Evolutionary conservation across 1,140 invertebrate genomes (phyloP).

Genomic region (Zaprionus tsacasi): DNA sequence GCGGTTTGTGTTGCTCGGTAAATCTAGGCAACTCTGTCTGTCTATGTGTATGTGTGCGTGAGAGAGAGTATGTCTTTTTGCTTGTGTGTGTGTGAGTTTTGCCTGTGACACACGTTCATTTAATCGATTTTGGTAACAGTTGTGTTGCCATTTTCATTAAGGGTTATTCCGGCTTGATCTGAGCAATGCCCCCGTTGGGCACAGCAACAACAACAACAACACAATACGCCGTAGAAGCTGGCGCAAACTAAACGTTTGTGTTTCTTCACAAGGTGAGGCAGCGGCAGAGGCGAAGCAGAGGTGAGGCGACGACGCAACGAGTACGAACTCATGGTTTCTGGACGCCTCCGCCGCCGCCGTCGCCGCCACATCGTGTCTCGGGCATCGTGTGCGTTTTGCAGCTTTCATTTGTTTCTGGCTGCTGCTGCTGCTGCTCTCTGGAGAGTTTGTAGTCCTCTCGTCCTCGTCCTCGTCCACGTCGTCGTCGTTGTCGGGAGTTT

Average conservation of each 20-base stretch:
- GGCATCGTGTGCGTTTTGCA: conserved; percentile 60
- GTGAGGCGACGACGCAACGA: conserved; percentile 36
- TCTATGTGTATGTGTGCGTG: conserved; percentile 1
- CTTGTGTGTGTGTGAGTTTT: conserved; percentile 1
- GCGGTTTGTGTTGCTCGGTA: conserved; percentile 33
- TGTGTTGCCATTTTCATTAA: conserved; percentile 77
- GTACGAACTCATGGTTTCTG: conserved; percentile 13
- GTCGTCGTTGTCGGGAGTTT: conserved; percentile 58
- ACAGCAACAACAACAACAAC: conserved; percentile 27
- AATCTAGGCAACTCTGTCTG: conserved; percentile 2
- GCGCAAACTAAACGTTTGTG: conserved; percentile 40
- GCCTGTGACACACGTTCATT: conserved; percentile 52
- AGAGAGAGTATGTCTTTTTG: neutral
- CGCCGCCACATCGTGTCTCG: neutral
- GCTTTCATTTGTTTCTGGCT: conserved; percentile 66
- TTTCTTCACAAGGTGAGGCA: conserved; percentile 26
- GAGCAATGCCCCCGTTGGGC: conserved; percentile 35
- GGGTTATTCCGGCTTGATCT: conserved; percentile 79
- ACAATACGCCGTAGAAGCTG: conserved; percentile 34
- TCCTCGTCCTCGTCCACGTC: no score
- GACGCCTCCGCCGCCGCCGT: neutral
- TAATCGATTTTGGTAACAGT: conserved; percentile 75
- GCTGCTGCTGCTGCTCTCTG: conserved; percentile 64
- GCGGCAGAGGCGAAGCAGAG: neutral
- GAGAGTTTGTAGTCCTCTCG: conserved; percentile 51